phyloP scores from a whole-genome alignment of 1,140 invertebrate species.

The Planococcus citri region DNA sequence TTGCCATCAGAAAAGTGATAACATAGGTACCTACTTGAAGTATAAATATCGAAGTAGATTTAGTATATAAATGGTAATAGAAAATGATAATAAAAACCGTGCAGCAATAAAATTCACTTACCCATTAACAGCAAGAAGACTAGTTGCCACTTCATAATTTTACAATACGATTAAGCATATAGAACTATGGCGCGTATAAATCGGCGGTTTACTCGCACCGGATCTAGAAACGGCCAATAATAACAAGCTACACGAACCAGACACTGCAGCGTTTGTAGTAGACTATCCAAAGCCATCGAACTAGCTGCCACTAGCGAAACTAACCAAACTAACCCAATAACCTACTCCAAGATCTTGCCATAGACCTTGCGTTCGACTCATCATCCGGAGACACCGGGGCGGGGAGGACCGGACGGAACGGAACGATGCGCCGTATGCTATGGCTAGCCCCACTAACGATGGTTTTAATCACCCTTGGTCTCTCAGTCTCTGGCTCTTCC shows the following conservation, averaged over 20 bases:
- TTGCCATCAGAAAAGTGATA: too few relatives aligned
- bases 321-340: slow-evolving; percentile 20
- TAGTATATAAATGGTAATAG: too few relatives aligned
- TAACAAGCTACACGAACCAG: background rate
- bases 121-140: slow-evolving; percentile 15
- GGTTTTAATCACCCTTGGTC: background rate
- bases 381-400: background rate
- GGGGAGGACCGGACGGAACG: too few relatives aligned
- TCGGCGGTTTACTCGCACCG: background rate
- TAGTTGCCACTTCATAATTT: slow-evolving; percentile 20
- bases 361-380: slow-evolving; percentile 15
- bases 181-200: background rate
- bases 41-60: too few relatives aligned
- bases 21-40: too few relatives aligned
- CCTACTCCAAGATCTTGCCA: slow-evolving; percentile 12
- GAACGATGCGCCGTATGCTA: too few relatives aligned
- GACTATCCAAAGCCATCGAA: slow-evolving; percentile 14
- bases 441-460: background rate
- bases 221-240: background rate
- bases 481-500: background rate
- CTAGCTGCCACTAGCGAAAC: slow-evolving; percentile 14
- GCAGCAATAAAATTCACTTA: slow-evolving; percentile 6
- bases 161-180: background rate
- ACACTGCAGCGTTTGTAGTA: background rate
- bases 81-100: background rate